A percentile compares a stretch with the other conserved stretches of the same genome.
Evolutionary conservation across 2,797 vertebrate genomes (phyloP).

Genomic region (Philypnodon macrostomus): DNA sequence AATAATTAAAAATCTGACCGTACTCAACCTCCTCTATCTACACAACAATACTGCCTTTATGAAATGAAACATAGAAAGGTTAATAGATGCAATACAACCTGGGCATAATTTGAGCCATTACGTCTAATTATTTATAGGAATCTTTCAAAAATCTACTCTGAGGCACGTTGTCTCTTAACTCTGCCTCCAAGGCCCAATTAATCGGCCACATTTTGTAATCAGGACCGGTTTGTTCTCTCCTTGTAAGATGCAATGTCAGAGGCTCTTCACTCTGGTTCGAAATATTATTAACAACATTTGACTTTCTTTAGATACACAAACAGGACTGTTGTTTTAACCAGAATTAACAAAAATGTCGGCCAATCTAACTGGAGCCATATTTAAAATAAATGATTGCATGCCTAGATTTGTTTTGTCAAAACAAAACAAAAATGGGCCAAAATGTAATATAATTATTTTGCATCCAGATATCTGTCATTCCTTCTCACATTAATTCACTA

Average conservation of each 20-base stretch:
- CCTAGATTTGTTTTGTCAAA: too few relatives aligned
- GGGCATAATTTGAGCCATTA: slow-evolving; percentile 3
- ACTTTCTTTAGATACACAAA: slow-evolving; percentile 11
- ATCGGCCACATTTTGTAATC: slow-evolving; percentile 18
- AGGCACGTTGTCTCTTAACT: slow-evolving; percentile 11
- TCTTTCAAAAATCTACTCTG: slow-evolving; percentile 4
- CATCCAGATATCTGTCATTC: too few relatives aligned
- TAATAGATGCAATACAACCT: not conserved
- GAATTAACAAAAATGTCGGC: not conserved
- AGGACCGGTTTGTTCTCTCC: slow-evolving; percentile 19
- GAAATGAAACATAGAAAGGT: not conserved
- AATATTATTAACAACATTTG: slow-evolving; percentile 15
- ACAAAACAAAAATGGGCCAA: too few relatives aligned
- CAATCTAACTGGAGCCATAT: too few relatives aligned
- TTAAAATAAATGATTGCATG: too few relatives aligned
- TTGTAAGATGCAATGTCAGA: slow-evolving; percentile 10
- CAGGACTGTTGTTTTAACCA: not conserved
- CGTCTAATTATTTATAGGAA: slow-evolving; percentile 20
- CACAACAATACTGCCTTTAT: not conserved
- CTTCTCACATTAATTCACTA: too few relatives aligned
- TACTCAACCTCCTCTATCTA: not conserved
- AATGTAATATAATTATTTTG: too few relatives aligned
- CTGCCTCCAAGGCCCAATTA: slow-evolving; percentile 20
- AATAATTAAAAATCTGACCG: slow-evolving; percentile 1
- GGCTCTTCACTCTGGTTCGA: slow-evolving; percentile 21